These are phyloP conservation scores for Melanotaenia duboulayi DNA, from an alignment of 2,113 vertebrate species.

Conservation along the genomic window DNA sequence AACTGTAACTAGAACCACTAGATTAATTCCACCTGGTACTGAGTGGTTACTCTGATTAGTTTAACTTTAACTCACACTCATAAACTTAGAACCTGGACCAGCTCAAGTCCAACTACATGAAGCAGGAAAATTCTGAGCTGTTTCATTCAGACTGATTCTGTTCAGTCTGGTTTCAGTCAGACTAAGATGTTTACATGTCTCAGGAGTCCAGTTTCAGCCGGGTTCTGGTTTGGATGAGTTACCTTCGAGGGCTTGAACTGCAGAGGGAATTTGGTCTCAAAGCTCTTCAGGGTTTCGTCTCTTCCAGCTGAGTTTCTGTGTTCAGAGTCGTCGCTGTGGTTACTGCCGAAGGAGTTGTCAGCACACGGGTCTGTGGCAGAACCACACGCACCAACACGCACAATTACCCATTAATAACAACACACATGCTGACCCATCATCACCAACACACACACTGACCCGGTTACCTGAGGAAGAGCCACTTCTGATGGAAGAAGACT, in stretches of 20 bases:
- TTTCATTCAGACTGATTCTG: too few relatives aligned
- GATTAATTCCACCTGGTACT: too few relatives aligned
- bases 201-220: too few relatives aligned
- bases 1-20: too few relatives aligned
- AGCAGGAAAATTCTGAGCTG: too few relatives aligned
- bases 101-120: too few relatives aligned
- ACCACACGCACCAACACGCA: not conserved
- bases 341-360: slow-evolving; percentile 90
- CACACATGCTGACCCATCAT: not conserved
- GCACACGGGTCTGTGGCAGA: slow-evolving; percentile 86
- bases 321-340: slow-evolving; percentile 89
- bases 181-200: too few relatives aligned
- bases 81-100: too few relatives aligned
- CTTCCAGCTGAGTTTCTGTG: slow-evolving; percentile 85
- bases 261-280: slow-evolving; percentile 85
- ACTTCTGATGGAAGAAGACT: slow-evolving; percentile 92
- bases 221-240: not conserved
- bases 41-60: too few relatives aligned
- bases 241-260: slow-evolving; percentile 87
- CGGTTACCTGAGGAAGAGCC: slow-evolving; percentile 89
- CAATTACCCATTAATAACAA: not conserved
- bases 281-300: slow-evolving; percentile 94
- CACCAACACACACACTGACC: slow-evolving; percentile 70
- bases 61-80: too few relatives aligned
- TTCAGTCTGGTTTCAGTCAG: too few relatives aligned